These are phyloP conservation scores for Sebastes glaucus DNA, from an alignment of 2,797 vertebrate species.

Conservation along the genomic window DNA sequence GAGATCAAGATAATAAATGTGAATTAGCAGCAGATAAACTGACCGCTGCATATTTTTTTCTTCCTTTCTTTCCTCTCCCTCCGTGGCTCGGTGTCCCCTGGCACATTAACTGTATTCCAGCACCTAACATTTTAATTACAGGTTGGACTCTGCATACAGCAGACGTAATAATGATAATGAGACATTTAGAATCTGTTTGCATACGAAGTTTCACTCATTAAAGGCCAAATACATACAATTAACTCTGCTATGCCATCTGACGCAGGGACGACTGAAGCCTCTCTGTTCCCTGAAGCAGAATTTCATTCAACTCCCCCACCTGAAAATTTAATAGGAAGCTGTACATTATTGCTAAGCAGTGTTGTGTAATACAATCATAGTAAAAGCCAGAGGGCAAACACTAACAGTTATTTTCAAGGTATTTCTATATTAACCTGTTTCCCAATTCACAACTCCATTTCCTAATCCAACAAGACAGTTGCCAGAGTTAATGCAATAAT, in stretches of 20 bases:
- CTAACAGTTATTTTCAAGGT: background rate
- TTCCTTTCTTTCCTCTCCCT: background rate
- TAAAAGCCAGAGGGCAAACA: background rate
- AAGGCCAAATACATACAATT: background rate
- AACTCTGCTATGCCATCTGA: background rate
- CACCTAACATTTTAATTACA: background rate
- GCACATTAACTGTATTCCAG: background rate
- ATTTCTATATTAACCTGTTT: background rate
- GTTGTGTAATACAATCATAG: background rate
- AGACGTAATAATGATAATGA: background rate
- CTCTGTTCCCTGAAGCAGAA: background rate
- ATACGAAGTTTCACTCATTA: background rate
- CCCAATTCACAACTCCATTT: background rate
- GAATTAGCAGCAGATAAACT: background rate
- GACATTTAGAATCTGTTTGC: constrained; percentile 2
- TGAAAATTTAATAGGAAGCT: background rate
- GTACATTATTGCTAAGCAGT: background rate
- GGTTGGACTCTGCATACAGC: background rate
- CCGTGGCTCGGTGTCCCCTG: background rate
- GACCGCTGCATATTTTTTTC: background rate
- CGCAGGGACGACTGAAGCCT: too few relatives aligned
- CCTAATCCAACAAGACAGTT: background rate
- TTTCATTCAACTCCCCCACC: background rate
- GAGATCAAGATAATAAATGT: background rate
- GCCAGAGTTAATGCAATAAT: too few relatives aligned